Conservation (phyloP, 2,797 vertebrate species). For the Dendrocincla fuliginosa region DNA sequence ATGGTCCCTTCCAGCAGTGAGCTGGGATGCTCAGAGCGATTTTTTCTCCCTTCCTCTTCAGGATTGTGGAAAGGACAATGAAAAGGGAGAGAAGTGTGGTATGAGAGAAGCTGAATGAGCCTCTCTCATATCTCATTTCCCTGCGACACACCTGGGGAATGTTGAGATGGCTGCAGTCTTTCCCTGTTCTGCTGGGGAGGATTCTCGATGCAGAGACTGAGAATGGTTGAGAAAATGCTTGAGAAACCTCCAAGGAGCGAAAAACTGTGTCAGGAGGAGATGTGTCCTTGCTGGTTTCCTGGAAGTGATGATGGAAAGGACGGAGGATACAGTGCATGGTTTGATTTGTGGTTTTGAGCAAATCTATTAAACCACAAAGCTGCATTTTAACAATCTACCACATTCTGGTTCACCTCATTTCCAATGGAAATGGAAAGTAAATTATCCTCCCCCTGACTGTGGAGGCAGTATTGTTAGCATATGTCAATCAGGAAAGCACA, state of each 20-base stretch:
- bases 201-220: not conserved
- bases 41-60: not conserved
- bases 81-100: not conserved
- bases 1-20: not conserved
- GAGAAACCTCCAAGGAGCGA: not conserved
- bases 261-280: not conserved
- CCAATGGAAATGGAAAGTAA: constrained; percentile 65
- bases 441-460: constrained; percentile 47
- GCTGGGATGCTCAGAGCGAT: not conserved
- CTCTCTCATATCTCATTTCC: not conserved
- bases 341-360: not conserved
- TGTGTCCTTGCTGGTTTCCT: not conserved
- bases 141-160: not conserved
- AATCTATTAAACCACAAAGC: not conserved
- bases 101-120: not conserved
- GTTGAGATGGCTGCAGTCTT: not conserved
- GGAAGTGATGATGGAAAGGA: not conserved
- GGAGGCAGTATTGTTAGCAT: constrained; percentile 61
- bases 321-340: fast-evolving
- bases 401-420: constrained; percentile 53
- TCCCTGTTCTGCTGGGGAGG: not conserved
- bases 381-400: constrained; percentile 1
- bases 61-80: not conserved
- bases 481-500: constrained; percentile 59
- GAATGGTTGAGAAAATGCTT: not conserved